Conservation (phyloP, 2,113 vertebrate genomes). For the Pelecanus crispus region DNA sequence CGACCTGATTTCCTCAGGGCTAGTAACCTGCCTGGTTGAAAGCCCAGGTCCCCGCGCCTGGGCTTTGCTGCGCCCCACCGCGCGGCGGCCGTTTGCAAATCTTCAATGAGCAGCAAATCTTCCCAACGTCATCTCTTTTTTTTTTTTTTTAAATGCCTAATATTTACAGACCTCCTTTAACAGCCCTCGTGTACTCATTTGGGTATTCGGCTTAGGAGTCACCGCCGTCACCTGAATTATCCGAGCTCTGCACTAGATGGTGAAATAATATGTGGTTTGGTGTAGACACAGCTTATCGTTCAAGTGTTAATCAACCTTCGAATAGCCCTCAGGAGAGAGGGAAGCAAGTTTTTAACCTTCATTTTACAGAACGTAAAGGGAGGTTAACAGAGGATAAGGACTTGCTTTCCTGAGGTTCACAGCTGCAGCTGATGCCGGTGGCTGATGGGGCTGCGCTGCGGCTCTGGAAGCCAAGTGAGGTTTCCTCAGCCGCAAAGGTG, state of each 20-base stretch:
- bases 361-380: not conserved
- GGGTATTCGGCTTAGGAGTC: not conserved
- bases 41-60: too few relatives aligned
- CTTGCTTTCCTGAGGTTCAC: not conserved
- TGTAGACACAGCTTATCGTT: not conserved
- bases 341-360: not conserved
- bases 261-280: not conserved
- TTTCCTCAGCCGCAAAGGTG: not conserved
- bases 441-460: rapidly evolving
- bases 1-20: too few relatives aligned
- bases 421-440: rapidly evolving
- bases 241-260: not conserved
- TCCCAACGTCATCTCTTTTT: too few relatives aligned
- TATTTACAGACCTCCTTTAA: rapidly evolving
- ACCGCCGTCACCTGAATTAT: not conserved
- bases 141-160: not conserved
- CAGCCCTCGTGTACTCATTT: too few relatives aligned
- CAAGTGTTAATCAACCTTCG: not conserved
- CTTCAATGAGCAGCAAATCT: not conserved
- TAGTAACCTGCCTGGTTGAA: too few relatives aligned
- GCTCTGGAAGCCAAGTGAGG: rapidly evolving
- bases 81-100: too few relatives aligned
- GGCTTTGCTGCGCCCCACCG: not conserved
- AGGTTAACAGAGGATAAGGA: not conserved
- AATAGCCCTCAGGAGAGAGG: not conserved